phyloP scores from a whole-genome alignment of 2,888 invertebrate genomes.

The Marronus borbonicus region DNA sequence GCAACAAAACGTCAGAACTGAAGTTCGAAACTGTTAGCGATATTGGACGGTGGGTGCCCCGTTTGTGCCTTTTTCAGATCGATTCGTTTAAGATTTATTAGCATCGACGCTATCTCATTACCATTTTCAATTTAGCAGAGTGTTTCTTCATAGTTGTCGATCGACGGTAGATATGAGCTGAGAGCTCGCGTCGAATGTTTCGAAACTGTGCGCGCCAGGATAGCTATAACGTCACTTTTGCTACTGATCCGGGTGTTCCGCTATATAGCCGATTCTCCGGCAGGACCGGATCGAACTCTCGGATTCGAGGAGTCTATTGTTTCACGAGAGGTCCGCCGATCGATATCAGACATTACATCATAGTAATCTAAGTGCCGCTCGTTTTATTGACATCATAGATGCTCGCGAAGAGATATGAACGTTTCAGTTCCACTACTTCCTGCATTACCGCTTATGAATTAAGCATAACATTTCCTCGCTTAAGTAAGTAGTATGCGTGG shows the following conservation, averaged over 20 bases:
- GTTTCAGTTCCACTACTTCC: slow-evolving; percentile 22
- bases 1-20: background rate
- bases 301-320: slow-evolving; percentile 1
- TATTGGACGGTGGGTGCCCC: slow-evolving; percentile 57
- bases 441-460: slow-evolving; percentile 33
- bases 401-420: slow-evolving; percentile 24
- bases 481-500: slow-evolving; percentile 26
- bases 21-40: slow-evolving; percentile 54
- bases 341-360: slow-evolving; percentile 22
- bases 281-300: background rate
- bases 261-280: background rate
- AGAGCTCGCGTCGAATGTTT: background rate
- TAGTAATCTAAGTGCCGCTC: slow-evolving; percentile 25
- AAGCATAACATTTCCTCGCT: slow-evolving; percentile 8
- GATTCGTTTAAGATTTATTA: slow-evolving; percentile 64
- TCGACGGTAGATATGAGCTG: slow-evolving; percentile 60
- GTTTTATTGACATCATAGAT: slow-evolving; percentile 20
- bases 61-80: slow-evolving; percentile 54
- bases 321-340: background rate
- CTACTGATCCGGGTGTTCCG: background rate
- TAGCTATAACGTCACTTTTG: background rate
- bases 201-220: slow-evolving; percentile 11
- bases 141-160: slow-evolving; percentile 66
- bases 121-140: slow-evolving; percentile 69
- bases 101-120: slow-evolving; percentile 67